Conservation (phyloP, 2,888 invertebrate species). For the Miltochrista miniata region DNA sequence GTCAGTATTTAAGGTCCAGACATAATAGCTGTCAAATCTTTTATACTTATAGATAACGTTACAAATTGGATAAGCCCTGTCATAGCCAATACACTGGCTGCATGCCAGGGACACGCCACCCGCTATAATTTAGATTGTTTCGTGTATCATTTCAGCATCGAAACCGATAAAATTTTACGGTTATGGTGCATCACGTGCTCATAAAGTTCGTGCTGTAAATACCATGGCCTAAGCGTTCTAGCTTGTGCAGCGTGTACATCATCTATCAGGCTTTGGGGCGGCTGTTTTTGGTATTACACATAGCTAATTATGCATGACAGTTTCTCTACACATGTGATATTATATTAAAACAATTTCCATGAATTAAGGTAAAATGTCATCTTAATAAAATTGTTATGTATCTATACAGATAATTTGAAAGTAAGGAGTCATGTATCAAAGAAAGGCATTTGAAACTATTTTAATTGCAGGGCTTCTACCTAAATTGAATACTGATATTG, state of each 20-base stretch:
- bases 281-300: too few species aligned
- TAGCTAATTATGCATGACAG: too few species aligned
- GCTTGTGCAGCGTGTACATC: constrained; percentile 27
- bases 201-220: constrained; percentile 49
- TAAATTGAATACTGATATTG: too few species aligned
- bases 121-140: constrained; percentile 80
- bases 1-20: constrained; percentile 34
- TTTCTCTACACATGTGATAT: too few species aligned
- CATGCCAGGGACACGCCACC: constrained; percentile 64
- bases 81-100: constrained; percentile 71
- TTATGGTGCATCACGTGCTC: constrained; percentile 73
- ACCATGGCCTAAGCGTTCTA: constrained; percentile 55
- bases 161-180: constrained; percentile 81
- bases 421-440: too few species aligned
- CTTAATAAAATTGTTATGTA: too few species aligned
- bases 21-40: constrained; percentile 40
- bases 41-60: constrained; percentile 57
- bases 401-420: too few species aligned
- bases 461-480: too few species aligned
- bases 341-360: too few species aligned
- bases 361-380: too few species aligned
- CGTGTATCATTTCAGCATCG: constrained; percentile 81
- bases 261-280: constrained; percentile 3
- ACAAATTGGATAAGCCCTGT: constrained; percentile 72
- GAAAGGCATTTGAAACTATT: too few species aligned